These are phyloP conservation scores for Thecophora atra DNA, from an alignment of 2,888 invertebrate species.

Conservation along the genomic window DNA sequence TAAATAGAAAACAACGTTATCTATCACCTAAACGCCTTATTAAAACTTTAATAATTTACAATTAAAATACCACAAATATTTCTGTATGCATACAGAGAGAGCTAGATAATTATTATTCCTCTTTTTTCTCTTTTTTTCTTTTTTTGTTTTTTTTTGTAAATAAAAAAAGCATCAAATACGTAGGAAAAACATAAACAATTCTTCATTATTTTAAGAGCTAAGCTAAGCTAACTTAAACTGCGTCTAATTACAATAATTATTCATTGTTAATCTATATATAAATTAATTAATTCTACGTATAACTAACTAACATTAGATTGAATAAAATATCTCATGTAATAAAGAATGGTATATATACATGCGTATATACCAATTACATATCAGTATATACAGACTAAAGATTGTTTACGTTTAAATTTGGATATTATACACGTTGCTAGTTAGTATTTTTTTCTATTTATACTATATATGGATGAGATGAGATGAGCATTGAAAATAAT, in stretches of 20 bases:
- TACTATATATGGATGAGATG: background rate
- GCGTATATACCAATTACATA: constrained; percentile 4
- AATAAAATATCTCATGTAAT: constrained; percentile 19
- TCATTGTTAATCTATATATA: constrained; percentile 13
- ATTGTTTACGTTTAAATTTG: background rate
- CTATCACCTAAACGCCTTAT: constrained; percentile 18
- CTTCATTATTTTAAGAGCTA: no score
- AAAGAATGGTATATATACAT: constrained; percentile 13
- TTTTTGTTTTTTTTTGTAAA: constrained; percentile 11
- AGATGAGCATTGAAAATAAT: constrained; percentile 24
- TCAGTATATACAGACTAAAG: background rate
- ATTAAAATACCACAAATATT: constrained; percentile 22
- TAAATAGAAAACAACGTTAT: constrained; percentile 13
- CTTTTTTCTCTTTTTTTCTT: no score
- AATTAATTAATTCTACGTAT: constrained; percentile 24
- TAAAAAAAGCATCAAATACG: constrained; percentile 4
- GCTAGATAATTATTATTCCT: constrained; percentile 12
- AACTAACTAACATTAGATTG: constrained; percentile 14
- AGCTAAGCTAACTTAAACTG: constrained; percentile 24
- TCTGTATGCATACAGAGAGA: constrained; percentile 14
- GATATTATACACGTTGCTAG: background rate
- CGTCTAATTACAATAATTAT: constrained; percentile 11
- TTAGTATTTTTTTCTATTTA: no score
- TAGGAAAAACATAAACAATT: constrained; percentile 5
- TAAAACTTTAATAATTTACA: constrained; percentile 16